Evolutionary conservation across 2,888 invertebrate genomes (phyloP).

Genomic region (Eupithecia dodoneata): DNA sequence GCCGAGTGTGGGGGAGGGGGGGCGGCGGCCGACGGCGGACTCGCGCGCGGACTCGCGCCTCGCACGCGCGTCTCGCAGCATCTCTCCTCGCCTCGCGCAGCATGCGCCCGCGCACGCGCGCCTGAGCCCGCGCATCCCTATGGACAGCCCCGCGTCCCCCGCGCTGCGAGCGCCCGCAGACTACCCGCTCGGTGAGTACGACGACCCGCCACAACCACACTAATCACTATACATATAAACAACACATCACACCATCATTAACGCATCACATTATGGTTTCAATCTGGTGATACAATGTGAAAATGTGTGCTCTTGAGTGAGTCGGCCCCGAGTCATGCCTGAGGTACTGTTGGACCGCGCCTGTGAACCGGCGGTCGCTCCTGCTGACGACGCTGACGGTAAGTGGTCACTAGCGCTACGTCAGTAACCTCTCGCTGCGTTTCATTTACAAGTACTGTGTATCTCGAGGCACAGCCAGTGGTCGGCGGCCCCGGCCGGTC

Average conservation of each 20-base stretch:
- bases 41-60: slow-evolving; percentile 44
- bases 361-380: too few relatives aligned
- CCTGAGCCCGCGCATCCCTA: slow-evolving; percentile 34
- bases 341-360: too few relatives aligned
- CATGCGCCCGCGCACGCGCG: slow-evolving; percentile 38
- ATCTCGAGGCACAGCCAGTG: too few relatives aligned
- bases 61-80: slow-evolving; percentile 45
- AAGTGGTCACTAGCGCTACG: neutral
- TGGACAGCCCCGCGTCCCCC: slow-evolving; percentile 47
- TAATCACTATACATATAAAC: too few relatives aligned
- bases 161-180: slow-evolving; percentile 67
- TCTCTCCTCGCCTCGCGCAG: slow-evolving; percentile 37
- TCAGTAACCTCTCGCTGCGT: neutral
- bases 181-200: slow-evolving; percentile 73
- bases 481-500: neutral
- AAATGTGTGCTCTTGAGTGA: neutral
- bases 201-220: too few relatives aligned
- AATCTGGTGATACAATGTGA: too few relatives aligned
- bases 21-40: slow-evolving; percentile 37
- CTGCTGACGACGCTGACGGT: neutral
- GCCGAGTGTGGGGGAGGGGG: slow-evolving; percentile 22
- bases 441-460: neutral
- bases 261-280: neutral
- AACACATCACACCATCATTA: neutral
- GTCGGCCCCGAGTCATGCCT: too few relatives aligned